Evolutionary conservation across 2,113 vertebrate species (phyloP), one percentile per base, ranked within the genome.

Genomic region (Ellobius talpinus): DNA sequence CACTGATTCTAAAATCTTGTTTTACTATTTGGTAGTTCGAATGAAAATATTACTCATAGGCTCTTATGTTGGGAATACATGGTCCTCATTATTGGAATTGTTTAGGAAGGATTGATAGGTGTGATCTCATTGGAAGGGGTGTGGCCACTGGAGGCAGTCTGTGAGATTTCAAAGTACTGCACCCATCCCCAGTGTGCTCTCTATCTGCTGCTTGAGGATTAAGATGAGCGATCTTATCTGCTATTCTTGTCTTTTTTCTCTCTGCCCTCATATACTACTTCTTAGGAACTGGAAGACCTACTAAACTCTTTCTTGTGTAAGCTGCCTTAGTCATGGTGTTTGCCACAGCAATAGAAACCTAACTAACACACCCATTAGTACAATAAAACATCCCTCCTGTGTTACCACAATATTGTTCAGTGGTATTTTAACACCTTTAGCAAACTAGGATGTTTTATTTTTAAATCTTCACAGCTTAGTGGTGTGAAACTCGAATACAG

Each of bases 391-490:
- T 58, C 82, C 85, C 23, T 92, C 36, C 33, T 79, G 13, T 91
- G 31, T 33, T 78, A 82, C 58, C 81, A 94, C 45, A 19, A 7
- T 24, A 74, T 42, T 4, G 0, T 91, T 76, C 14, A 12, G 77
- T 45, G 23, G 11, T 36, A 81, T 47, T 66, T 77, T 4, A 58
- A 47, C n/a, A 84, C 23, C 17, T 93, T 90, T 87, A 63, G 33
- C 39, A 23, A 94, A 92, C 36, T 10, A 61, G 29, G 87, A 52
- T 29, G 52, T 61, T 92, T 85, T 81, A 63, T 79, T 93, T 91
- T 94, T 88, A 91, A 91, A 73, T 19, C 87, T 89, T 77, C 31
- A 63, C 66, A 87, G 55, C 17, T 93, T 17, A 74, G 2, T n/a
- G 4, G n/a, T 45, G 0, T 65, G 76, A 87, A 33, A 91, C 26